Percentiles rank a stretch among this genome's conserved stretches.
Evolutionary conservation across 2,113 vertebrate genomes (phyloP).

Genomic region (Petroica traversi): DNA sequence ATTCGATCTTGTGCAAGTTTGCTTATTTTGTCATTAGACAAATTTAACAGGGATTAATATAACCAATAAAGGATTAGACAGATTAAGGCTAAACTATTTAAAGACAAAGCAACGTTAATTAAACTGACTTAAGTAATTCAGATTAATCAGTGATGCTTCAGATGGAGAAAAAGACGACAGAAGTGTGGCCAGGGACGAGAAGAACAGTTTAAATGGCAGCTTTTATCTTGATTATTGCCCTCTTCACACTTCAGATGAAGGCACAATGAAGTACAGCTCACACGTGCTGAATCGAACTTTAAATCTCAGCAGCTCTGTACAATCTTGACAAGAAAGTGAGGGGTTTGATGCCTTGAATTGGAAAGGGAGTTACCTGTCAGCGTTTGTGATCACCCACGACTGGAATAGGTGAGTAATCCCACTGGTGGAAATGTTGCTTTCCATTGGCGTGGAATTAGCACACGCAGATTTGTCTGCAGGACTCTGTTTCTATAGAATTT

Average conservation of each 20-base stretch:
- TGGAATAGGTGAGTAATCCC: conserved; percentile 9
- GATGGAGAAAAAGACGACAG: background rate
- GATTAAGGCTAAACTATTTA: conserved; percentile 36
- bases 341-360: background rate
- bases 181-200: background rate
- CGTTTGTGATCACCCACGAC: background rate
- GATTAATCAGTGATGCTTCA: conserved; percentile 1
- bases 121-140: background rate
- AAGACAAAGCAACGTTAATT: conserved; percentile 16
- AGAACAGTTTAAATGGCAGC: background rate
- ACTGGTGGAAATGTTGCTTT: background rate
- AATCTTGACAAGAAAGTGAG: background rate
- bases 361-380: background rate
- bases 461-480: background rate
- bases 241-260: background rate
- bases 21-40: background rate
- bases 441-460: background rate
- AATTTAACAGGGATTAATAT: background rate
- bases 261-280: background rate
- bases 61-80: background rate
- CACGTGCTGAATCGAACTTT: fast-evolving
- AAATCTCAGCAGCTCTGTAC: background rate
- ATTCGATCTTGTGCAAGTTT: background rate
- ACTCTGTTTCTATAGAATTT: background rate
- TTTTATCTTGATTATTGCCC: background rate